Evolutionary conservation across 2,113 vertebrate species (phyloP).

Genomic region (Pampusana beccarii): DNA sequence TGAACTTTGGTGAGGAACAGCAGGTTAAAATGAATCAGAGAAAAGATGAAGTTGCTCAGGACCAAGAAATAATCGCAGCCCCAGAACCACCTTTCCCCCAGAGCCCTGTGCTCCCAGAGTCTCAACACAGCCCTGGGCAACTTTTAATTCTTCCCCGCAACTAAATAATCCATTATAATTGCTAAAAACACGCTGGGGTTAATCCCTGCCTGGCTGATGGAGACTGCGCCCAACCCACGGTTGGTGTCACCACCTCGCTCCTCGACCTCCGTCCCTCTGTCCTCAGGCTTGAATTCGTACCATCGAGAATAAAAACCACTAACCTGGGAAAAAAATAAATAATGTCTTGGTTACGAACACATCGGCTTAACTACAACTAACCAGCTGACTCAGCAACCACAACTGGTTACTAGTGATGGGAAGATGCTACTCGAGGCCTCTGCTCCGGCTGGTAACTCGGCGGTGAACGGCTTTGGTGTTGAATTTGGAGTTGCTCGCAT

Average conservation of each 20-base stretch:
- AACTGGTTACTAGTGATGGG: neutral
- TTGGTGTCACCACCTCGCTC: accelerated
- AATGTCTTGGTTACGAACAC: neutral
- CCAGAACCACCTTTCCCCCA: neutral
- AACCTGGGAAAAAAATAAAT: neutral
- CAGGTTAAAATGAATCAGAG: neutral
- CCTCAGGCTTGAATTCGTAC: neutral
- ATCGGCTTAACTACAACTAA: neutral
- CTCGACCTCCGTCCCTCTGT: neutral
- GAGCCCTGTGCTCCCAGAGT: neutral
- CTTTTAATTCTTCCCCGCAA: neutral
- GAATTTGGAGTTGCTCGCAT: neutral
- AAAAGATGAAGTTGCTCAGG: neutral
- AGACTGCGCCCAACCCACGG: neutral
- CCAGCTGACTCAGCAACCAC: neutral
- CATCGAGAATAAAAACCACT: neutral
- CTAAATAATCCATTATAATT: neutral
- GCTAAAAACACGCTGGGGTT: neutral
- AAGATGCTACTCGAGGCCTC: neutral
- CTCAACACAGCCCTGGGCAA: neutral
- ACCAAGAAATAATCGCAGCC: neutral
- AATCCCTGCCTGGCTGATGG: neutral
- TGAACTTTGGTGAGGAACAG: neutral
- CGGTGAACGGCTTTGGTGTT: neutral
- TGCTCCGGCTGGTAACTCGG: neutral